Evolutionary conservation across 2,797 vertebrate genomes (phyloP).

Genomic region (Danio aesculapii): DNA sequence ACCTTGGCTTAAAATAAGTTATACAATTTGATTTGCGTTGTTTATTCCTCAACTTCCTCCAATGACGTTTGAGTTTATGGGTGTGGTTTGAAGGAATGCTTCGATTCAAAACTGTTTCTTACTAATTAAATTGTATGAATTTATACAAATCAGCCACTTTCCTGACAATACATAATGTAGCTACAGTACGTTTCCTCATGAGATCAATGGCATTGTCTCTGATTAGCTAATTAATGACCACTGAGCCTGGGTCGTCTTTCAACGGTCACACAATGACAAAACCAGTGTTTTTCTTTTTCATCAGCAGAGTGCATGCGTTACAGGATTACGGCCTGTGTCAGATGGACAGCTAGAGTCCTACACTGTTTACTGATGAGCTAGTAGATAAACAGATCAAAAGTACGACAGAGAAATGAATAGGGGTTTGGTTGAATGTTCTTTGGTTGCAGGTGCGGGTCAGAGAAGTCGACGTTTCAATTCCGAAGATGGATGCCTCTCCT

Average conservation of each 20-base stretch:
- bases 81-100: too few relatives aligned
- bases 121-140: too few relatives aligned
- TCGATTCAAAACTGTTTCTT: too few relatives aligned
- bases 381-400: conserved; percentile 57
- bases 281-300: neutral
- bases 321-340: conserved; percentile 23
- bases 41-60: neutral
- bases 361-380: conserved; percentile 51
- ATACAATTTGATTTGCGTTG: neutral
- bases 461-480: conserved; percentile 83
- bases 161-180: too few relatives aligned
- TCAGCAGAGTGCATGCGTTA: neutral
- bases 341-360: conserved; percentile 1
- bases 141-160: too few relatives aligned
- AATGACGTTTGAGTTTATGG: too few relatives aligned
- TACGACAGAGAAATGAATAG: conserved; percentile 69
- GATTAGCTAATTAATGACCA: neutral
- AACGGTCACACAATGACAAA: conserved; percentile 24
- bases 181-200: too few relatives aligned
- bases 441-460: conserved; percentile 78
- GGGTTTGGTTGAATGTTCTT: conserved; percentile 67
- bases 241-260: neutral
- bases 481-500: conserved; percentile 82
- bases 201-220: conserved; percentile 13
- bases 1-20: neutral